phyloP scores from a whole-genome alignment of 2,797 vertebrate species.

The Acropternis orthonyx region DNA sequence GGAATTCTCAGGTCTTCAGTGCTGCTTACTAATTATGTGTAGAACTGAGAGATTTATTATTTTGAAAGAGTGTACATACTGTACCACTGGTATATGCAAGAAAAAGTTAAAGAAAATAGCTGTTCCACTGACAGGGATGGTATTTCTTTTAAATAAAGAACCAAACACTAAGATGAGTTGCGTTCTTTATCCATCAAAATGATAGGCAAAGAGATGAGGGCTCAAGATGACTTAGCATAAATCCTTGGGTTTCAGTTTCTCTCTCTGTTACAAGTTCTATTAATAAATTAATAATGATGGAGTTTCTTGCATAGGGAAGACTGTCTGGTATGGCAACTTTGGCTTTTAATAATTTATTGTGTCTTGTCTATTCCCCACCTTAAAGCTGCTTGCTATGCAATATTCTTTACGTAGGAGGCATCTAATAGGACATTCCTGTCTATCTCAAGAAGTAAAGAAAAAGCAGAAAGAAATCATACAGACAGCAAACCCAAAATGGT shows the following conservation, averaged over 20 bases:
- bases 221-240: not conserved
- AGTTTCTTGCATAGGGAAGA: not conserved
- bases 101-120: not conserved
- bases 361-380: not conserved
- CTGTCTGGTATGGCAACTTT: not conserved
- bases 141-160: not conserved
- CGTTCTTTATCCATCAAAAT: not conserved
- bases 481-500: not conserved
- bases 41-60: not conserved
- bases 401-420: not conserved
- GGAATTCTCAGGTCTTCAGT: not conserved
- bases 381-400: not conserved
- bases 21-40: not conserved
- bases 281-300: not conserved
- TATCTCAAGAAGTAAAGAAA: not conserved
- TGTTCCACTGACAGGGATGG: not conserved
- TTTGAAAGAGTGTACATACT: not conserved
- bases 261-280: not conserved
- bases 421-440: not conserved
- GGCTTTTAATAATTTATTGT: not conserved
- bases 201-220: not conserved
- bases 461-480: not conserved
- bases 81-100: not conserved
- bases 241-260: not conserved
- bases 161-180: not conserved